phyloP scores from a whole-genome alignment of 2,797 vertebrate species.

The Poeciliopsis presidionis region DNA sequence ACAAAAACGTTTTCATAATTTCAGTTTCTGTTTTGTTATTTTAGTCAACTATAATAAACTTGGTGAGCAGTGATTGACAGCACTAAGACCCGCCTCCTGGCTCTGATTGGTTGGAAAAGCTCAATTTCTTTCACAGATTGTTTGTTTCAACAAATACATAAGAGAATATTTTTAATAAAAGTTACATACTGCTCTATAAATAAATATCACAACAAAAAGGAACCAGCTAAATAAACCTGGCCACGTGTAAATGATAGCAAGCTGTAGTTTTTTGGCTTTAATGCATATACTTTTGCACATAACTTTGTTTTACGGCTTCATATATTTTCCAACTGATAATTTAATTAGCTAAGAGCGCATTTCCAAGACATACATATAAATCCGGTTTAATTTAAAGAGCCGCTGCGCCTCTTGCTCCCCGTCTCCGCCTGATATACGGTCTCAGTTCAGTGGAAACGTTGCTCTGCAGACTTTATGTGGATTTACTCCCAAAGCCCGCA shows the following conservation, averaged over 20 bases:
- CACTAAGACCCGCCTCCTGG: too few species aligned
- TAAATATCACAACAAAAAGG: background rate
- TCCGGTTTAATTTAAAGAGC: constrained; percentile 25
- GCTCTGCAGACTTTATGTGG: constrained; percentile 58
- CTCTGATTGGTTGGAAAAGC: too few species aligned
- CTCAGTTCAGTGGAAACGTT: constrained; percentile 43
- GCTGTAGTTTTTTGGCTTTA: background rate
- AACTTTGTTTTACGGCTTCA: background rate
- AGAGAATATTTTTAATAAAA: background rate
- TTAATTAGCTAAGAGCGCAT: background rate
- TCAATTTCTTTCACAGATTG: background rate
- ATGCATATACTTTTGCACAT: background rate
- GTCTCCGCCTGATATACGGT: constrained; percentile 24
- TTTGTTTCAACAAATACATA: too few species aligned
- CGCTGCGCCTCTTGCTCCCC: background rate
- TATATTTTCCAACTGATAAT: constrained; percentile 12
- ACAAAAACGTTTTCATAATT: too few species aligned
- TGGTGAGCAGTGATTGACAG: too few species aligned
- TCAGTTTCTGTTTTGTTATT: too few species aligned
- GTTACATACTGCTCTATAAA: background rate
- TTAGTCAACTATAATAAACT: too few species aligned
- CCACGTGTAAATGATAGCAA: background rate
- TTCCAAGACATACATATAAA: constrained; percentile 12
- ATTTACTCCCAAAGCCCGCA: constrained; percentile 59
- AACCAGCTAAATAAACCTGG: background rate